Percentiles rank a stretch among this genome's conserved stretches.
These are phyloP conservation scores for Ophiothrix spiculata DNA, from an alignment of 35 echinoderm and acorn worm genomes.

Conservation along the genomic window DNA sequence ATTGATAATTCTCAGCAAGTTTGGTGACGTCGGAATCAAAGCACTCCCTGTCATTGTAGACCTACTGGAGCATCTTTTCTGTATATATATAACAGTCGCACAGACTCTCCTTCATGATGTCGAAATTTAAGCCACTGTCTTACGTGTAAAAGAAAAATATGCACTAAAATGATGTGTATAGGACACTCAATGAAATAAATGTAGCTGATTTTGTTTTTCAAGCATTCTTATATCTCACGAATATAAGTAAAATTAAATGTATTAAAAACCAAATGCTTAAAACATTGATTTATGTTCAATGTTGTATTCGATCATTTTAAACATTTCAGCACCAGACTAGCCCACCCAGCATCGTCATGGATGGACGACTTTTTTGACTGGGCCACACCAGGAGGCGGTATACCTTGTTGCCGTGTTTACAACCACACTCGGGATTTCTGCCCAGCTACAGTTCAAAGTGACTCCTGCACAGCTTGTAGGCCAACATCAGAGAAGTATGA, in stretches of 20 bases:
- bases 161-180: too few species aligned
- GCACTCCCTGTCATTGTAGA: too few species aligned
- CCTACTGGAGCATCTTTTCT: too few species aligned
- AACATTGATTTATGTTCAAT: not conserved
- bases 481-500: conserved; percentile 41
- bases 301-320: not conserved
- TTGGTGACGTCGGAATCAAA: too few species aligned
- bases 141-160: too few species aligned
- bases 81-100: too few species aligned
- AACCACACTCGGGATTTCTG: conserved; percentile 55
- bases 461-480: not conserved
- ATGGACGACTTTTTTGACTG: conserved; percentile 98
- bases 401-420: conserved; percentile 69
- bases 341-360: conserved; percentile 80
- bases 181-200: too few species aligned
- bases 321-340: conserved; percentile 57
- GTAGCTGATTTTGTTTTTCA: too few species aligned
- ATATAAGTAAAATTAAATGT: not conserved
- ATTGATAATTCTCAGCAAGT: too few species aligned
- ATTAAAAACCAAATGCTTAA: not conserved
- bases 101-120: too few species aligned
- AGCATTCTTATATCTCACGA: too few species aligned
- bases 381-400: conserved; percentile 51
- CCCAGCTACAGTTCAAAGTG: conserved; percentile 50
- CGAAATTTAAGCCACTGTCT: too few species aligned